Base-by-base conservation (phyloP, 2,888 invertebrate genomes). In the Choreutis nemorana region DNA sequence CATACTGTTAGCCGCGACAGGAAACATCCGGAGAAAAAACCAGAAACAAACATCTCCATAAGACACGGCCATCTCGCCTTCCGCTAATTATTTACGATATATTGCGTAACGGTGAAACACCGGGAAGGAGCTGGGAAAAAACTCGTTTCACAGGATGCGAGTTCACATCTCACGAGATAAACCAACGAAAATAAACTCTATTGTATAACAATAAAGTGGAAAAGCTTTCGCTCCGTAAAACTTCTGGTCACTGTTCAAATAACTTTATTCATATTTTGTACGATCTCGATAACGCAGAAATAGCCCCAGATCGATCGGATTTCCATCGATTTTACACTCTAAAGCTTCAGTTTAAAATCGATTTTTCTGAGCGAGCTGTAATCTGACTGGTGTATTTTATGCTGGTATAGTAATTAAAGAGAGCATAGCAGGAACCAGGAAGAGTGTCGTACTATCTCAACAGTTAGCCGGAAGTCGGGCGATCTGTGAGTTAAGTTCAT, bases 51-150 rank as follows among this genome's bases (percentile, higher is more conserved):
- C 63, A 62, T 63, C 72, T 58, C 77, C 78, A 78, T 78, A 78
- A 73, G 72, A 78, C 78, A 78, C 78, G 65, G 60, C 72, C 62
- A 73, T 72, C 77, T 73, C 55, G 68, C 65, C 75, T 75, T 78
- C 78, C 78, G 77, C 73, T 77, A 78, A 78, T 78, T 78, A 78
- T 77, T 77, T 71, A 77, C 77, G 68, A 78, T 75, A 71, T 70
- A 77, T 78, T 77, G 66, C 78, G 63, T 78, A 78, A 78, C 78
- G 78, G 78, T 75, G 77, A 75, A 77, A 73, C 71, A 61, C 68
- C 77, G 71, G 78, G 78, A 77, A 71, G 66, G 66, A 64, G 71
- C 50, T 60, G 55, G 61, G 64, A 67, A 72, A 71, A 77, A 75
- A 77, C 77, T 53, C 46, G 73, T 56, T 66, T 54, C 48, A 64